Conservation (phyloP, 1,140 invertebrate genomes). For the Bilobella aurantiaca region DNA sequence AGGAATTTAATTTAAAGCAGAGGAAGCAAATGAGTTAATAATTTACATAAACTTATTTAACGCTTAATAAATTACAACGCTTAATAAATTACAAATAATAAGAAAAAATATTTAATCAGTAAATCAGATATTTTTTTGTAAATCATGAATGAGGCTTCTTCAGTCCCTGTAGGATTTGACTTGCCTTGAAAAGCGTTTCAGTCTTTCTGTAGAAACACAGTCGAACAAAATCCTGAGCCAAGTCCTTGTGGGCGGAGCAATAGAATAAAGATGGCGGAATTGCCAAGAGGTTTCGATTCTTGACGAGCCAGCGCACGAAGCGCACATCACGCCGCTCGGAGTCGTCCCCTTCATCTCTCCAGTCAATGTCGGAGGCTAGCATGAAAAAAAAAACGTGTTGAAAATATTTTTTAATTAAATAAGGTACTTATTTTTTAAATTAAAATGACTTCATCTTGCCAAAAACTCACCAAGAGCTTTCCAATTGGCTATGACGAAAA, state of each 20-base stretch:
- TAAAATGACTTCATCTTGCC: too few species aligned
- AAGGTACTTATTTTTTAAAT: too few species aligned
- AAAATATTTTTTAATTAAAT: too few species aligned
- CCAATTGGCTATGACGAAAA: slow-evolving; percentile 94
- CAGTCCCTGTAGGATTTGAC: slow-evolving; percentile 8
- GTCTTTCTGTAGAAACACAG: slow-evolving; percentile 50
- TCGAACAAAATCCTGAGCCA: slow-evolving; percentile 77
- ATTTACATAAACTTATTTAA: too few species aligned
- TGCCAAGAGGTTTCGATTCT: slow-evolving; percentile 79
- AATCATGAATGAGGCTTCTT: background rate
- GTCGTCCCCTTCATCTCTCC: slow-evolving; percentile 49
- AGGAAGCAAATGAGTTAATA: too few species aligned
- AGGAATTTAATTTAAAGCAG: too few species aligned
- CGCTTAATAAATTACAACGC: too few species aligned
- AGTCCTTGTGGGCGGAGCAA: slow-evolving; percentile 60
- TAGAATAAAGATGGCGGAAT: slow-evolving; percentile 94
- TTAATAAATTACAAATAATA: too few species aligned
- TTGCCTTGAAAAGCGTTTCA: slow-evolving; percentile 15
- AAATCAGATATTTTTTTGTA: background rate
- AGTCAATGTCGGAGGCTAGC: background rate
- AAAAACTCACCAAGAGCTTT: slow-evolving; percentile 50
- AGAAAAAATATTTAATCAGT: too few species aligned
- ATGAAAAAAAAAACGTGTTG: too few species aligned
- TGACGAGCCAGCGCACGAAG: slow-evolving; percentile 90
- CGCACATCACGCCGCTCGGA: slow-evolving; percentile 70